Base-by-base conservation (phyloP, 2,888 invertebrate species). In the Melanostoma mellinum region DNA sequence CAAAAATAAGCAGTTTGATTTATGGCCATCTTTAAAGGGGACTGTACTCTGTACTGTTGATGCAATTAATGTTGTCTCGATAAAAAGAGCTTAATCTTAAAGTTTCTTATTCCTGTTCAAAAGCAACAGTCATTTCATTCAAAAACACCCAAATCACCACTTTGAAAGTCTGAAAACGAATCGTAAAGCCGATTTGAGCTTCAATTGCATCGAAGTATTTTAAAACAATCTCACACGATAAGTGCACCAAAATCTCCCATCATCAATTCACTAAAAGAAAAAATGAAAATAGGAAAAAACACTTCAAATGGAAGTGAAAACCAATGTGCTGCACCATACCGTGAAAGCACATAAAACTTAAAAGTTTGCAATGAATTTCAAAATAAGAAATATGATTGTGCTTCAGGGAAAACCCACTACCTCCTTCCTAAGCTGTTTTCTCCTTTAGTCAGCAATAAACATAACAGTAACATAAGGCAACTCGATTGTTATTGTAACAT, bases 291-390 rank as follows among this genome's bases (percentile, higher is more conserved):
- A 52, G 2, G 38, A 4, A 33, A 10, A 44, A 58, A 33, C 8
- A 33, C 58, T 33, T 2, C 6, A 2, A 10, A 42, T 44, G 32
- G 58, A 42, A 10, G 44, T 60, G 36, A 35, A 46, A 61, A 61
- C 48, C 61, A 61, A 61, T 61, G 40, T 44, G 32, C 20, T 35
- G 36, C 42, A 55, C 9, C 55, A 30, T 2, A 40, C 3, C 40
- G 38, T 60, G 32, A 33, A 2, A 48, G 20, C 8, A 20, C 48
- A 61, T 8, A 36, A 61, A 61, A 61, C 35, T 44, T 48, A 48
- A 35, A 63, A 48, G 61, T 48, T 63, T 6, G 48, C 61, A 63
- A 63, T 63, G 61, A 63, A 63, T 63, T 63, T 63, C 48, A 48
- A 63, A 48, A 63, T 48, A 48, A 63, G 61, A 63, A 63, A 48